Base-by-base conservation (phyloP, 1,140 invertebrate species). In the Choristoneura fumiferana region DNA sequence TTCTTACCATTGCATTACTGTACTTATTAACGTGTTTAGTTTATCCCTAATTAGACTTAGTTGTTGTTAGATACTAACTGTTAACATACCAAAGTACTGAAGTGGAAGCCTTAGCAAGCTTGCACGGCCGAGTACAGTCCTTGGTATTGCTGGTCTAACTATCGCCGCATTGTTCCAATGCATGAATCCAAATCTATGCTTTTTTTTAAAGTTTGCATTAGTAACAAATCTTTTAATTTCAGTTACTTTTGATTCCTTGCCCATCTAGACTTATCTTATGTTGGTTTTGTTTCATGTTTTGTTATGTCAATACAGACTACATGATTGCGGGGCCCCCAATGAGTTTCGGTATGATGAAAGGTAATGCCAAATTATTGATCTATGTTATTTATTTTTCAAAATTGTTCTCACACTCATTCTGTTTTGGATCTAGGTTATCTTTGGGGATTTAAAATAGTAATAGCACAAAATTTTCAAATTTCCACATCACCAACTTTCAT, bases 301-400 rank as follows among this genome's bases (percentile, higher is more conserved):
- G 86, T 90, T 90, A 85, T 90, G 79, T 90, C 82, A 81, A 84
- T 87, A 89, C 92, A 93, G 93, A 93, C 92, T 92, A 93, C 92
- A 92, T 93, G 92, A 92, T 92, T 87, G 91, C 92, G 90, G 92
- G 92, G 84, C 90, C 91, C 87, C 92, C 93, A 89, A 91, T 93
- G 91, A 92, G 92, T 90, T 94, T 93, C 92, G 93, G 93, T 92
- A 94, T 94, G 90, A 91, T 94, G 84, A 94, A 94, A 94, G 93
- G 93, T 94, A 93, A 93, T 77, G 67, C 67, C 67, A 76, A 73
- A 72, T 83, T 76, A 34, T 67, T 76, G 76, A 78, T 69, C 73
- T 76, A 73, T 57, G 71, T 73, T 69, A 63, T 73, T 64, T n/a
- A n/a, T n/a, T 84, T 62, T 78, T 84, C 78, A 76, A 89, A 88